Conservation (phyloP, 2,797 vertebrate genomes). For the Clarias platycephalus region DNA sequence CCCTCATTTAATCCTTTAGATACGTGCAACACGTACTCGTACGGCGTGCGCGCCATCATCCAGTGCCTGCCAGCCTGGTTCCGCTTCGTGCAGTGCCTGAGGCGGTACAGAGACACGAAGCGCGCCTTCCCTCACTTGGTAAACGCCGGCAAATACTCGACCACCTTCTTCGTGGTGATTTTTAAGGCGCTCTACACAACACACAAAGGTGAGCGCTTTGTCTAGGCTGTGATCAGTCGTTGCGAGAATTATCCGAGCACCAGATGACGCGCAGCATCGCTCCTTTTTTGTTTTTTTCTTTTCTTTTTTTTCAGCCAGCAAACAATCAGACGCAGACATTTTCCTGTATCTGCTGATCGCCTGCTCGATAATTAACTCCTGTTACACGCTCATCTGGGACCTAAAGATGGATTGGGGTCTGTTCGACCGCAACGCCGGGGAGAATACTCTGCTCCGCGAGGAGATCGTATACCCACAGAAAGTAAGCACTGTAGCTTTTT, state of each 20-base stretch:
- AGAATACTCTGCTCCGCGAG: slow-evolving; percentile 95
- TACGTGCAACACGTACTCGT: slow-evolving; percentile 88
- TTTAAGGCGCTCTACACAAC: slow-evolving; percentile 93
- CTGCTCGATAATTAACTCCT: slow-evolving; percentile 87
- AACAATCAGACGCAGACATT: slow-evolving; percentile 72
- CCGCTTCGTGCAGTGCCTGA: slow-evolving; percentile 96
- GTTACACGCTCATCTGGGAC: slow-evolving; percentile 97
- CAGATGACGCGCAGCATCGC: not conserved
- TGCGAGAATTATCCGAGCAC: not conserved
- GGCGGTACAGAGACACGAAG: slow-evolving; percentile 94
- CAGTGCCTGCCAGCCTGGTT: slow-evolving; percentile 98
- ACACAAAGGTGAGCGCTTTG: slow-evolving; percentile 80
- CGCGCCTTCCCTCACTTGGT: slow-evolving; percentile 95
- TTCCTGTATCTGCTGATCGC: slow-evolving; percentile 93
- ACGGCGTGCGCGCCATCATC: slow-evolving; percentile 93
- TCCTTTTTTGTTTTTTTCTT: no score
- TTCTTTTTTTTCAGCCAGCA: slow-evolving; percentile 17
- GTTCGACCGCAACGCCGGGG: slow-evolving; percentile 94
- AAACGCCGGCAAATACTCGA: slow-evolving; percentile 98
- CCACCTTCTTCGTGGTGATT: slow-evolving; percentile 95
- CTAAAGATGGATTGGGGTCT: slow-evolving; percentile 99
- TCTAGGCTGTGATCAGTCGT: not conserved
- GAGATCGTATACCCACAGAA: slow-evolving; percentile 99
- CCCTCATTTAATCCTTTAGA: not conserved
- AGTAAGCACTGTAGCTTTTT: slow-evolving; percentile 66